These are phyloP conservation scores for Hymenochirus boettgeri DNA, from an alignment of 2,113 vertebrate species.

Conservation along the genomic window DNA sequence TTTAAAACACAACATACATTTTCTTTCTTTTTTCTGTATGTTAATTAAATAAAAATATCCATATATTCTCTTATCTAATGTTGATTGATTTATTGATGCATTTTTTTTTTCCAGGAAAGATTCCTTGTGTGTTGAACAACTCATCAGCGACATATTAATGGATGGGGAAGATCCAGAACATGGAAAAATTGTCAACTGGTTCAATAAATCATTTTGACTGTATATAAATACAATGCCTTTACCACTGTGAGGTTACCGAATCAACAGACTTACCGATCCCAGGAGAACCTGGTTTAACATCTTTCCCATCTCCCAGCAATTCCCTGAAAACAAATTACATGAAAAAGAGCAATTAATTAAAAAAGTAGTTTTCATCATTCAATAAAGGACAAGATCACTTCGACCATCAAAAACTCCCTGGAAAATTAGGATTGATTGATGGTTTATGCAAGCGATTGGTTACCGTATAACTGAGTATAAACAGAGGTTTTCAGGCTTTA, in stretches of 20 bases:
- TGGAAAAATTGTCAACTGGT: background rate
- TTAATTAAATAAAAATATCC: too few species aligned
- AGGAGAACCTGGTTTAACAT: conserved; percentile 75
- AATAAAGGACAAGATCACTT: too few species aligned
- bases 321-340: conserved; percentile 61
- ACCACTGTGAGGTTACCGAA: background rate
- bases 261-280: conserved; percentile 72
- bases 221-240: background rate
- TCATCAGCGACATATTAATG: conserved; percentile 7
- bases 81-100: too few species aligned
- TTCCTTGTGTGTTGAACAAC: background rate
- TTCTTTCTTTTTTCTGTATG: too few species aligned
- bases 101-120: background rate
- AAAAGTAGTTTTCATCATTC: too few species aligned
- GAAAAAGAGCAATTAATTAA: background rate
- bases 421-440: too few species aligned
- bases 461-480: too few species aligned
- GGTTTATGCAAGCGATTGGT: too few species aligned
- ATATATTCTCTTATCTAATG: too few species aligned
- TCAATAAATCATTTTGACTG: background rate
- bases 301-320: conserved; percentile 83
- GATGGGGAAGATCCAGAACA: background rate
- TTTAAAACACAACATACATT: too few species aligned
- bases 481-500: too few species aligned
- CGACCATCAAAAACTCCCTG: too few species aligned